These are phyloP conservation scores for Melanotaenia duboulayi DNA, from an alignment of 2,113 vertebrate species.

Conservation along the genomic window DNA sequence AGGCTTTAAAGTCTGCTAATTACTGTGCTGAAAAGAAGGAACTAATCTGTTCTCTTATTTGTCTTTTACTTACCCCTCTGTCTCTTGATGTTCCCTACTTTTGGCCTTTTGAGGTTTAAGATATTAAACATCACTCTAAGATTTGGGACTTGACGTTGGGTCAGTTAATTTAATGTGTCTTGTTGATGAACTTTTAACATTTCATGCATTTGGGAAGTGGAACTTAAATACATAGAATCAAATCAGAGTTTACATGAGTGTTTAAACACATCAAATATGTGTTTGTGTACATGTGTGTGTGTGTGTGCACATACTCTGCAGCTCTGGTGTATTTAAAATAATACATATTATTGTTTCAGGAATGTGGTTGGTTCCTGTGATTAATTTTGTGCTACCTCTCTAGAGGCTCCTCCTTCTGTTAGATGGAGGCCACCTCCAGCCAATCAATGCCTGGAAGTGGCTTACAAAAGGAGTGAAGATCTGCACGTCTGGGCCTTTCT, in stretches of 20 bases:
- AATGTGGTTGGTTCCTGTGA: too few relatives aligned
- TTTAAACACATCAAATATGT: too few relatives aligned
- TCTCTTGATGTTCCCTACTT: neutral
- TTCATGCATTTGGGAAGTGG: neutral
- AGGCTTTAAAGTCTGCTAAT: neutral
- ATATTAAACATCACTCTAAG: too few relatives aligned
- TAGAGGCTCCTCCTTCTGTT: too few relatives aligned
- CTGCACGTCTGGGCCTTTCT: too few relatives aligned
- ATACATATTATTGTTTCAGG: too few relatives aligned
- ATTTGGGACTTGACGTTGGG: neutral
- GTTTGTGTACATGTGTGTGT: neutral
- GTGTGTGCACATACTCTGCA: neutral
- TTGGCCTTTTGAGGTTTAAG: slow-evolving; percentile 23
- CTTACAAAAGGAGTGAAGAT: too few relatives aligned
- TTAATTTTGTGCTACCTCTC: too few relatives aligned
- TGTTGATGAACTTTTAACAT: neutral
- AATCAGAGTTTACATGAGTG: too few relatives aligned
- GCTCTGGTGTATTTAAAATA: slow-evolving; percentile 6
- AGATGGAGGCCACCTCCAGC: too few relatives aligned
- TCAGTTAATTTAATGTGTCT: neutral
- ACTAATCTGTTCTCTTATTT: neutral
- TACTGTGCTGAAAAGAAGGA: neutral
- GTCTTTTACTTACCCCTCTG: neutral
- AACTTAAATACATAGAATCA: neutral
- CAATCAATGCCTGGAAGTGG: too few relatives aligned